A percentile compares a stretch with the other conserved stretches of the same genome.
These are phyloP conservation scores for Trichechus manatus DNA, from an alignment of 2,113 vertebrate genomes.

Conservation along the genomic window DNA sequence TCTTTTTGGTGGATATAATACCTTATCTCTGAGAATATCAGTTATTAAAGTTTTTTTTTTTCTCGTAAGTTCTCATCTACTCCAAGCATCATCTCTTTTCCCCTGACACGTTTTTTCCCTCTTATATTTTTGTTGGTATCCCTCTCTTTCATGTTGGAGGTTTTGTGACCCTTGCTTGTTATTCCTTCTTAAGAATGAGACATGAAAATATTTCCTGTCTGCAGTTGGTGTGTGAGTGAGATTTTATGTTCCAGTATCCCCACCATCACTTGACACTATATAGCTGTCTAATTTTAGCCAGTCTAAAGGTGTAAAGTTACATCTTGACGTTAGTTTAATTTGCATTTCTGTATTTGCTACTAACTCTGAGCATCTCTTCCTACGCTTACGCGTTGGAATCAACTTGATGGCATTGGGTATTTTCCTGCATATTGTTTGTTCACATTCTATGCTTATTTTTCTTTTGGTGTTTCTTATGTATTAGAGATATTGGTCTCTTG, in stretches of 20 bases:
- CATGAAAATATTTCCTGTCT: neutral
- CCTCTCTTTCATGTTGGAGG: neutral
- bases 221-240: neutral
- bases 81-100: neutral
- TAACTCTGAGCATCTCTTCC: neutral
- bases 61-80: neutral
- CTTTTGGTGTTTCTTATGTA: neutral
- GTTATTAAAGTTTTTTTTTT: neutral
- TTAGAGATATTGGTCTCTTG: neutral
- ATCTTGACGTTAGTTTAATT: conserved; percentile 2
- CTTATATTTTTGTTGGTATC: neutral
- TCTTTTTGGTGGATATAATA: neutral
- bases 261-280: neutral
- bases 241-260: neutral
- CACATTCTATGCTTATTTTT: neutral
- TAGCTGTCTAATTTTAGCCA: conserved; percentile 31
- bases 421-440: neutral
- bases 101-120: neutral
- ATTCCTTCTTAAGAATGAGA: neutral
- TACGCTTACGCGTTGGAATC: neutral
- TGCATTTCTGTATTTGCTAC: conserved; percentile 15
- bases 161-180: neutral
- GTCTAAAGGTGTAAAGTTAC: neutral
- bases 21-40: neutral
- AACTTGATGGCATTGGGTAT: no score